Percentiles rank a stretch among this genome's conserved stretches.
These are phyloP conservation scores for Sesia bembeciformis DNA, from an alignment of 2,888 invertebrate genomes.

Conservation along the genomic window DNA sequence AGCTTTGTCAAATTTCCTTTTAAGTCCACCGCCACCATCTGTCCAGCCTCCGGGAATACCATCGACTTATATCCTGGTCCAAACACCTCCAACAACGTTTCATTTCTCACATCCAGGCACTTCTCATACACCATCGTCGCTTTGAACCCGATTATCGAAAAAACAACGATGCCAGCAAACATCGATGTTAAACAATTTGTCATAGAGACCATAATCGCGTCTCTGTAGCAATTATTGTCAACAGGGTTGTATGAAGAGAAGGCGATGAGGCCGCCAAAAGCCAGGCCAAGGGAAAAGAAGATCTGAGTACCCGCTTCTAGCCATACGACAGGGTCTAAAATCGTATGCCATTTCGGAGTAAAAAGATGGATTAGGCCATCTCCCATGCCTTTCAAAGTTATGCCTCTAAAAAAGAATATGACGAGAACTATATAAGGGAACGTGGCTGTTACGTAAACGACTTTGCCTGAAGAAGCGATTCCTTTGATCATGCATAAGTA, in stretches of 20 bases:
- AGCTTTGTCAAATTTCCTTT: constrained; percentile 74
- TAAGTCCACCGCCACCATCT: constrained; percentile 61
- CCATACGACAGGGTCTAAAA: constrained; percentile 96
- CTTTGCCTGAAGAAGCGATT: constrained; percentile 96
- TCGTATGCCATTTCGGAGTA: constrained; percentile 93
- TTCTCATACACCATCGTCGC: constrained; percentile 88
- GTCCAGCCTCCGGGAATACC: constrained; percentile 73
- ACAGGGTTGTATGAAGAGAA: constrained; percentile 98
- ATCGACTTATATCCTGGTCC: constrained; percentile 62
- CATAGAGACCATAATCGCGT: constrained; percentile 92
- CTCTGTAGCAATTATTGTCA: constrained; percentile 96
- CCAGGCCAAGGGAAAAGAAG: constrained; percentile 95
- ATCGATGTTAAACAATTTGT: constrained; percentile 96
- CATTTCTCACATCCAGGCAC: constrained; percentile 78
- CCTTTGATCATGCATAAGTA: constrained; percentile 98
- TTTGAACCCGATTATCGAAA: constrained; percentile 95
- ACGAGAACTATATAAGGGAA: constrained; percentile 97
- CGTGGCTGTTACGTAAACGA: constrained; percentile 96
- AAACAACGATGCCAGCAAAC: constrained; percentile 97
- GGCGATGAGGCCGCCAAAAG: constrained; percentile 96
- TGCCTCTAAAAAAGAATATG: constrained; percentile 96
- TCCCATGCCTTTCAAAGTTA: constrained; percentile 89
- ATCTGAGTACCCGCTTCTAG: constrained; percentile 98
- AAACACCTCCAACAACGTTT: constrained; percentile 73
- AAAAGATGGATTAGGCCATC: constrained; percentile 92